Evolutionary conservation across 2,888 invertebrate species (phyloP).

Genomic region (Miltochrista miniata): DNA sequence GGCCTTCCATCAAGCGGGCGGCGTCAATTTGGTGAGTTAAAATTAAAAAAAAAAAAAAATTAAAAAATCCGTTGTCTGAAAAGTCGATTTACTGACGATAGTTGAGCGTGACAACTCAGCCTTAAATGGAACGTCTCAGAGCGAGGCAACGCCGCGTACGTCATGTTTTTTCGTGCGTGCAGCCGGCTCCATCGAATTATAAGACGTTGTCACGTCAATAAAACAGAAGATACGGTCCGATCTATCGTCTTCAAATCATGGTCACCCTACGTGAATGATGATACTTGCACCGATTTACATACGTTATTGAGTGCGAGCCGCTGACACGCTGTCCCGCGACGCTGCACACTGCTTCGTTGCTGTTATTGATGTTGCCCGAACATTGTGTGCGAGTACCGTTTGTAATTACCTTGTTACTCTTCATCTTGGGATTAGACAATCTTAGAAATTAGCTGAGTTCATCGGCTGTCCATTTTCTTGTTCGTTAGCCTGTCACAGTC

Average conservation of each 20-base stretch:
- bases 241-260: neutral
- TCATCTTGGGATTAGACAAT: slow-evolving; percentile 6
- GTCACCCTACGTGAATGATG: slow-evolving; percentile 27
- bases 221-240: neutral
- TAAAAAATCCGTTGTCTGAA: too few species aligned
- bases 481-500: neutral
- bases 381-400: slow-evolving; percentile 24
- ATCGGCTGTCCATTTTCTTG: neutral
- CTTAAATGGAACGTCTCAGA: too few species aligned
- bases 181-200: too few species aligned
- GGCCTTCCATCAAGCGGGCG: too few species aligned
- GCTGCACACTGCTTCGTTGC: slow-evolving; percentile 9
- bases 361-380: slow-evolving; percentile 33
- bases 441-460: slow-evolving; percentile 5
- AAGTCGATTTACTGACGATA: too few species aligned
- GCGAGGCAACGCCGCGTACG: too few species aligned
- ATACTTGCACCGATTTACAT: slow-evolving; percentile 43
- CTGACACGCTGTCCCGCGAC: slow-evolving; percentile 34
- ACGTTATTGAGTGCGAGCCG: slow-evolving; percentile 36
- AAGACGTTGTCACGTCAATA: too few species aligned
- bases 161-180: too few species aligned
- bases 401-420: slow-evolving; percentile 37
- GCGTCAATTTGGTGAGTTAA: too few species aligned
- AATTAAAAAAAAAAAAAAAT: too few species aligned
- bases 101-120: too few species aligned